Conservation (phyloP, 2,113 vertebrate species). For the Gallinago media region DNA sequence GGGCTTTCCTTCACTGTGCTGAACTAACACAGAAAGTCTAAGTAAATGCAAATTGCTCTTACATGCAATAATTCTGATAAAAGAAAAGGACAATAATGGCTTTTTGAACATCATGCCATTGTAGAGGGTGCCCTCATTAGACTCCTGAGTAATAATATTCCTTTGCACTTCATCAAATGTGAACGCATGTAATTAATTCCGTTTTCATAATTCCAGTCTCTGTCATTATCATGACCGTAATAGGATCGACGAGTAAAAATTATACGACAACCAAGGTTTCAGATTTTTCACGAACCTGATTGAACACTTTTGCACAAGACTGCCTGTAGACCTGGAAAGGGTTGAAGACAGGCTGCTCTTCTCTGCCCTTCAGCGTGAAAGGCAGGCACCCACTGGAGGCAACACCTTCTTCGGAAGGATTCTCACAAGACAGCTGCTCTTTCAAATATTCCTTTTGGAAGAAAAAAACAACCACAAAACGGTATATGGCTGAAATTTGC, state of each 20-base stretch:
- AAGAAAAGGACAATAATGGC: not conserved
- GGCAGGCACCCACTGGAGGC: slow-evolving; percentile 55
- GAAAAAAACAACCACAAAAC: not conserved
- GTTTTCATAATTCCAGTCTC: not conserved
- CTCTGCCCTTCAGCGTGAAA: slow-evolving; percentile 51
- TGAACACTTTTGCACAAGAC: slow-evolving; percentile 80
- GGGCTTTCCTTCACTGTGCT: not conserved
- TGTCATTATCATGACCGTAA: not conserved
- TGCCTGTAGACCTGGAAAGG: slow-evolving; percentile 83
- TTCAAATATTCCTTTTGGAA: slow-evolving; percentile 84
- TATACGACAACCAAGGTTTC: not conserved
- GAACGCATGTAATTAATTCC: not conserved
- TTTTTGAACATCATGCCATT: not conserved
- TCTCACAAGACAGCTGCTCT: slow-evolving; percentile 75
- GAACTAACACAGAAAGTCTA: not conserved
- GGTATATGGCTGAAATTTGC: not conserved
- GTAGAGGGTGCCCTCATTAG: not conserved
- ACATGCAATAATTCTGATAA: not conserved
- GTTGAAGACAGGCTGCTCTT: slow-evolving; percentile 78
- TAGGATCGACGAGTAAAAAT: not conserved
- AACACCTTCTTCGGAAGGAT: slow-evolving; percentile 43
- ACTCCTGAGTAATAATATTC: not conserved
- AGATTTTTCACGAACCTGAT: slow-evolving; percentile 85
- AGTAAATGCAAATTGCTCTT: not conserved
- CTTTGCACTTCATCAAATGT: not conserved